phyloP scores from a whole-genome alignment of 2,888 invertebrate genomes.

The Metalampra italica region DNA sequence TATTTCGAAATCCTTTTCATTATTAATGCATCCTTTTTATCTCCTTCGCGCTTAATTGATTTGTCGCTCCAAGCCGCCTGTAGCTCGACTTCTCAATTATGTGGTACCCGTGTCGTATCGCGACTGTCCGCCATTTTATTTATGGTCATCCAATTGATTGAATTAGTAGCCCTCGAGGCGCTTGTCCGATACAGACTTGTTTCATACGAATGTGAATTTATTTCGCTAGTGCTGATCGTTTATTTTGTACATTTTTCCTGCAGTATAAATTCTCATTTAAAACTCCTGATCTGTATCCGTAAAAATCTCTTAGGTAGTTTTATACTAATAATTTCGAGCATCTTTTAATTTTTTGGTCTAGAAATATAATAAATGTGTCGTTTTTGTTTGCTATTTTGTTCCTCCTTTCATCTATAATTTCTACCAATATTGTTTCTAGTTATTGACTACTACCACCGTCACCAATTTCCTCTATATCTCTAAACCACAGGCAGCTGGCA shows the following conservation, averaged over 20 bases:
- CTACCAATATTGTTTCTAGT: not conserved
- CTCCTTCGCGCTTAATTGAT: constrained; percentile 65
- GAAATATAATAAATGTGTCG: too few species aligned
- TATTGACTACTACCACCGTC: not conserved
- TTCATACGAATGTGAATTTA: constrained; percentile 58
- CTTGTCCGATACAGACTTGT: constrained; percentile 53
- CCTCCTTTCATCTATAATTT: not conserved
- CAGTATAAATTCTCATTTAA: constrained; percentile 18
- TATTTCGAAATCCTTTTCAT: constrained; percentile 45
- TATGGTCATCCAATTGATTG: constrained; percentile 74
- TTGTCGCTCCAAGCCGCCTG: constrained; percentile 65
- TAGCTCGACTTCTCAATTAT: constrained; percentile 71
- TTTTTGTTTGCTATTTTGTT: not conserved
- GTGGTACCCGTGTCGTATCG: constrained; percentile 58
- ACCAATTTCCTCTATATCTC: not conserved
- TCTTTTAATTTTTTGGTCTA: too few species aligned
- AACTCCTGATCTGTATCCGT: not conserved
- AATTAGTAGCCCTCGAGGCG: constrained; percentile 73
- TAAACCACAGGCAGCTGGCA: constrained; percentile 3
- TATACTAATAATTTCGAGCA: not conserved
- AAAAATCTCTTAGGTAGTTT: not conserved
- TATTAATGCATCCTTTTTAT: constrained; percentile 70
- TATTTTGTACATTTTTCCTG: constrained; percentile 37
- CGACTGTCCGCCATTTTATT: constrained; percentile 65
- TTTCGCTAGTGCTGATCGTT: constrained; percentile 43